Evolutionary conservation across 2,888 invertebrate genomes (phyloP).

Genomic region (Aethes cnicana): DNA sequence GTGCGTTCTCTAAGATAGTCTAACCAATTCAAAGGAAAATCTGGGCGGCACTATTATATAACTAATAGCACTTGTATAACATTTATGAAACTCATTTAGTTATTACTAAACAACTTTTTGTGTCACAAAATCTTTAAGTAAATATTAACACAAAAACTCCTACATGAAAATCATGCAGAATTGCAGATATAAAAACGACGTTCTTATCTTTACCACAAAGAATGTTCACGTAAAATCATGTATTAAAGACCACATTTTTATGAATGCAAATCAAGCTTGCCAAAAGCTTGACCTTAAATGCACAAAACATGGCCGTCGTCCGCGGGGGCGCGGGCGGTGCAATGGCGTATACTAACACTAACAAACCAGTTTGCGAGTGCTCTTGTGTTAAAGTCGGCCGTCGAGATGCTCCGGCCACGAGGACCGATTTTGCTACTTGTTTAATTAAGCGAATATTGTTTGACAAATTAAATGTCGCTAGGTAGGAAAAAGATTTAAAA

Average conservation of each 20-base stretch:
- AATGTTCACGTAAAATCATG: background rate
- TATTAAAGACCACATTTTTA: slow-evolving; percentile 11
- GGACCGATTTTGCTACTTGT: slow-evolving; percentile 51
- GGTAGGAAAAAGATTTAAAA: too few relatives aligned
- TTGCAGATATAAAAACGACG: too few relatives aligned
- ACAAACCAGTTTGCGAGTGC: slow-evolving; percentile 70
- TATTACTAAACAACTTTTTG: too few relatives aligned
- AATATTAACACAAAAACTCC: too few relatives aligned
- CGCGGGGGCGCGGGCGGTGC: slow-evolving; percentile 39
- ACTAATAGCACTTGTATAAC: too few relatives aligned
- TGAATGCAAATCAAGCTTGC: slow-evolving; percentile 13
- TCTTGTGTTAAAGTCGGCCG: slow-evolving; percentile 59
- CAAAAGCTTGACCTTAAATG: slow-evolving; percentile 29
- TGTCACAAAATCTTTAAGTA: too few relatives aligned
- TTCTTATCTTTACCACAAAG: too few relatives aligned
- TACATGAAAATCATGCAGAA: too few relatives aligned
- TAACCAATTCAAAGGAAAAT: too few relatives aligned
- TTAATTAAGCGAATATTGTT: slow-evolving; percentile 28
- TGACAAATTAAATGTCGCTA: slow-evolving; percentile 7
- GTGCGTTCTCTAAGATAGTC: too few relatives aligned
- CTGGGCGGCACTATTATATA: too few relatives aligned
- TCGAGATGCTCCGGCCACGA: slow-evolving; percentile 38
- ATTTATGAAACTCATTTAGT: too few relatives aligned
- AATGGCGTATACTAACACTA: slow-evolving; percentile 49
- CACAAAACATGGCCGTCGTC: slow-evolving; percentile 28